A percentile compares a stretch with the other conserved stretches of the same genome.
Conservation (phyloP, 2,888 invertebrate species). For the Ectemnius cavifrons region DNA sequence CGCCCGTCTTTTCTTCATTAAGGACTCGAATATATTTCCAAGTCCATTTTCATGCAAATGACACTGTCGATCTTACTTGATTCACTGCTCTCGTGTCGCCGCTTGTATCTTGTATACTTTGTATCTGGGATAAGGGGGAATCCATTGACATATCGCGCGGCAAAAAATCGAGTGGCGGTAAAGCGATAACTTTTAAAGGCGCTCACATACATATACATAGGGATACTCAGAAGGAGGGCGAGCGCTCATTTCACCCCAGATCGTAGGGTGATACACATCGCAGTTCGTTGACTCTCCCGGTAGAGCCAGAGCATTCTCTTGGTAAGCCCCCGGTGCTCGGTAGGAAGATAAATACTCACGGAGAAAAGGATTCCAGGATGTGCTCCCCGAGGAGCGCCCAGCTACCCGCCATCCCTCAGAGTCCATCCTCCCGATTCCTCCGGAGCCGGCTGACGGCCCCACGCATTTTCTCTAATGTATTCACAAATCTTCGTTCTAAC, state of each 20-base stretch:
- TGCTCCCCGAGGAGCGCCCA: conserved; percentile 49
- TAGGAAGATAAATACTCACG: conserved; percentile 68
- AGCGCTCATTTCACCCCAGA: background rate
- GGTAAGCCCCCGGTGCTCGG: conserved; percentile 58
- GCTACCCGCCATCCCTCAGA: conserved; percentile 51
- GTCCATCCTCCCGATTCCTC: conserved; percentile 37
- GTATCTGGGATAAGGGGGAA: no score
- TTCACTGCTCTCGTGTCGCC: no score
- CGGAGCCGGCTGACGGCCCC: conserved; percentile 47
- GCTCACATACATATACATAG: background rate
- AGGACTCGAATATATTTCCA: no score
- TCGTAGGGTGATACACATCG: conserved; percentile 21
- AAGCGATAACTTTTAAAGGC: background rate
- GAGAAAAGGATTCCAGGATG: conserved; percentile 57
- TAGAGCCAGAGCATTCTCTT: no score
- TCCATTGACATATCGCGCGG: no score
- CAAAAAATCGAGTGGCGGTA: background rate
- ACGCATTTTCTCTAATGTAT: conserved; percentile 73
- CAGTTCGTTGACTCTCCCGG: conserved; percentile 56
- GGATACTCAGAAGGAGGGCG: background rate
- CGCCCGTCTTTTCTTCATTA: background rate
- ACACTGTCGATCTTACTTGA: no score
- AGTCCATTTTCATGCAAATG: no score
- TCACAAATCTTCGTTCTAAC: conserved; percentile 77
- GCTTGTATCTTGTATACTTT: no score